These are phyloP conservation scores for Neotragus pygmaeus DNA, from an alignment of 2,113 vertebrate species.

Conservation along the genomic window DNA sequence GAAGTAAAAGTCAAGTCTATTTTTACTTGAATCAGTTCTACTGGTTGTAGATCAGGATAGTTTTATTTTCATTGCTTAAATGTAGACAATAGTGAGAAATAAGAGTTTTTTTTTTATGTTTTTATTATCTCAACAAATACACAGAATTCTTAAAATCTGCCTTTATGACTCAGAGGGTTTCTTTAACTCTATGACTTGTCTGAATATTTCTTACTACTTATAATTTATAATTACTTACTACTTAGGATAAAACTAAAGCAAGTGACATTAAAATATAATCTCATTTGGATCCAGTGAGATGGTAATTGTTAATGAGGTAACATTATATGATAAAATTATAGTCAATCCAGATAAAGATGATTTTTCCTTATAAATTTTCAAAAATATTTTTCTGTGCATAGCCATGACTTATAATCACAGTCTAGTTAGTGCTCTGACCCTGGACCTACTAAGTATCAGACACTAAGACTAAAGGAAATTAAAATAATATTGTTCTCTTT, in stretches of 20 bases:
- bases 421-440: background rate
- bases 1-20: background rate
- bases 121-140: background rate
- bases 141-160: background rate
- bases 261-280: background rate
- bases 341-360: background rate
- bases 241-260: background rate
- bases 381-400: background rate
- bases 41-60: background rate
- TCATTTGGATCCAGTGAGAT: background rate
- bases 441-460: background rate
- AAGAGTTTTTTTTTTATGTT: background rate
- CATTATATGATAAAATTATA: background rate
- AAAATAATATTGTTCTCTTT: background rate
- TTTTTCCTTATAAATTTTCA: background rate
- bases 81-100: background rate
- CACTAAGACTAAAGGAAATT: background rate
- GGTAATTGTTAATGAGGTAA: background rate
- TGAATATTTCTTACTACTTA: background rate
- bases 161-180: background rate
- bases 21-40: background rate
- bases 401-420: background rate
- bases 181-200: background rate
- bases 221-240: background rate
- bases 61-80: slow-evolving; percentile 11